Evolutionary conservation across 1,140 invertebrate species (phyloP).

Genomic region (Drosophila ironensis): DNA sequence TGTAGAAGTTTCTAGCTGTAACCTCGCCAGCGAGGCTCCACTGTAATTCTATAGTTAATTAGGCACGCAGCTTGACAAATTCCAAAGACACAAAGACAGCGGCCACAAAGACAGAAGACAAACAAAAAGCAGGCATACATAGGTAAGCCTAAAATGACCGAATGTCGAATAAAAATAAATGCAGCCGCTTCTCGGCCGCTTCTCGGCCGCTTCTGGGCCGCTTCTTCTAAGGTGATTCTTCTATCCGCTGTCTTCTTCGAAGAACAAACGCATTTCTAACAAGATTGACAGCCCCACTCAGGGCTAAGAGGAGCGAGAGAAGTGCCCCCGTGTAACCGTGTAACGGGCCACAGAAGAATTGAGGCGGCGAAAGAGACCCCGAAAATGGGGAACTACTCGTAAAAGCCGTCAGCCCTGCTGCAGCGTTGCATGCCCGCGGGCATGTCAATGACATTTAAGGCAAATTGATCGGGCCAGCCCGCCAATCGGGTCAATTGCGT

Average conservation of each 20-base stretch:
- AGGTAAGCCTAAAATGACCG: slow-evolving; percentile 49
- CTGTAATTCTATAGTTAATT: slow-evolving; percentile 37
- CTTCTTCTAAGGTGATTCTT: slow-evolving; percentile 3
- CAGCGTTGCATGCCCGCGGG: slow-evolving; percentile 11
- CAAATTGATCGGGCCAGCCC: slow-evolving; percentile 45
- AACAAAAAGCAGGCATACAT: slow-evolving; percentile 44
- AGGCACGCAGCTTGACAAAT: slow-evolving; percentile 16
- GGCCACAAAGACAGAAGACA: slow-evolving; percentile 4
- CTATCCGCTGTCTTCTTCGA: slow-evolving; percentile 2
- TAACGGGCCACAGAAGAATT: slow-evolving; percentile 25
- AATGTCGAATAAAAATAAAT: slow-evolving; percentile 60
- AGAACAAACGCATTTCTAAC: slow-evolving; percentile 55
- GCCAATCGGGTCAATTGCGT: slow-evolving; percentile 56
- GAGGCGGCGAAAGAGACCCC: slow-evolving; percentile 3
- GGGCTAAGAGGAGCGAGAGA: slow-evolving; percentile 1
- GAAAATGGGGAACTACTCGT: too few relatives aligned
- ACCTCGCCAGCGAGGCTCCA: not conserved
- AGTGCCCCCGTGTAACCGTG: too few relatives aligned
- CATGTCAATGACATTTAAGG: slow-evolving; percentile 59
- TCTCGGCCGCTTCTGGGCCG: not conserved
- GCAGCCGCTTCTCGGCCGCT: slow-evolving; percentile 28
- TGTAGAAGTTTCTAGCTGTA: too few relatives aligned
- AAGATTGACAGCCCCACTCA: slow-evolving; percentile 41
- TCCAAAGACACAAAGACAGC: slow-evolving; percentile 22
- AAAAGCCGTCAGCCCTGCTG: too few relatives aligned